Percentiles rank a stretch among this genome's conserved stretches.
Evolutionary conservation across 2,113 vertebrate species (phyloP).

Genomic region (Dryoscopus gambensis): DNA sequence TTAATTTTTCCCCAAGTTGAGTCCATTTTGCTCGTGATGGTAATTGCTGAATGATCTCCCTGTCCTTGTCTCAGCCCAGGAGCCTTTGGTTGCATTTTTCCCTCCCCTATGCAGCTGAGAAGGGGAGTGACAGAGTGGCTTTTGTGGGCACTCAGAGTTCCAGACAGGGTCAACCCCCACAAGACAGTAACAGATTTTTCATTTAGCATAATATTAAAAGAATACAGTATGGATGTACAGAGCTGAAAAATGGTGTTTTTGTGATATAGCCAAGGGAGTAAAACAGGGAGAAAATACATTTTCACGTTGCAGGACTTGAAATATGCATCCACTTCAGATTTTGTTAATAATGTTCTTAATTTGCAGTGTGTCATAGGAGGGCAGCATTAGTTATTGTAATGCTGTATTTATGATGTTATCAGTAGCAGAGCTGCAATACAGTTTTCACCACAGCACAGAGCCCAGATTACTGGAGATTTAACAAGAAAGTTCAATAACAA

Average conservation of each 20-base stretch:
- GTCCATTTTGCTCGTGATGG: background rate
- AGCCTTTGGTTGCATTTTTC: background rate
- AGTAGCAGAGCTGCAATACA: conserved; percentile 2
- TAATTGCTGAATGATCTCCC: background rate
- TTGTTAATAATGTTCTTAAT: conserved; percentile 64
- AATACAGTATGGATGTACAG: background rate
- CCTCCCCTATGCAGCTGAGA: background rate
- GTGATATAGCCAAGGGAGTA: background rate
- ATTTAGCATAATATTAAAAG: conserved; percentile 6
- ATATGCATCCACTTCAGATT: conserved; percentile 44
- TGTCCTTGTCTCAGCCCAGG: background rate
- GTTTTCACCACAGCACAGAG: background rate
- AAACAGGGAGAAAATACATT: conserved; percentile 26
- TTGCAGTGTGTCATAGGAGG: conserved; percentile 56
- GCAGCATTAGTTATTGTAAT: conserved; percentile 53
- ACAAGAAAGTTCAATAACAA: conserved; percentile 11
- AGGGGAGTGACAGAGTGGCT: background rate
- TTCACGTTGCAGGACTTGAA: conserved; percentile 12
- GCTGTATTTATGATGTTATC: conserved; percentile 28
- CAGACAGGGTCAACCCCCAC: background rate
- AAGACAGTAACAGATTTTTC: background rate
- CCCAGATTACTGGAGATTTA: conserved; percentile 35
- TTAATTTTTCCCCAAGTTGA: background rate
- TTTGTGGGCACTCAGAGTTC: background rate
- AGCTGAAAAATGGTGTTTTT: conserved; percentile 16